Base-by-base conservation (phyloP, 2,888 invertebrate species). In the Heliconius charithonia region DNA sequence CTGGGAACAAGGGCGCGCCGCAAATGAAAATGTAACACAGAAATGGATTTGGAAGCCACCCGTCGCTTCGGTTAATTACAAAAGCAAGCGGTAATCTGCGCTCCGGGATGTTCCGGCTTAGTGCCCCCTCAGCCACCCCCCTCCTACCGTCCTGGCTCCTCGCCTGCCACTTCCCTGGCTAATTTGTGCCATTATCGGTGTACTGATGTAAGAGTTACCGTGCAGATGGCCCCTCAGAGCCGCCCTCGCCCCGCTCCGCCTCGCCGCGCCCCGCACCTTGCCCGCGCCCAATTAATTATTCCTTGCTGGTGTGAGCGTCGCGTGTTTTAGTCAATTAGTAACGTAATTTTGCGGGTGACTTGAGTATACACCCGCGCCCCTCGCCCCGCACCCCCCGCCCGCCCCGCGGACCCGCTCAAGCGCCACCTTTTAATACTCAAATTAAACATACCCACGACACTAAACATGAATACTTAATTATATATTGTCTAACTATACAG, bases 71-170 rank as follows among this genome's bases (percentile, higher is more conserved):
- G 95, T 95, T 95, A 95, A 95, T 95, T 95, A 95, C 95, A 94
- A 95, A 94, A 95, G 95, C 95, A 95, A 95, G 94, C 95, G 94
- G 95, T 94, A 94, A 94, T 94, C 95, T 94, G 94, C 95, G 94
- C 95, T 92, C 93, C 91, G 94, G 94, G 94, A 94, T 94, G 94
- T 94, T 94, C 94, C 94, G 94, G 94, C 94, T 94, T 94, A 94
- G 92, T 93, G 92, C 92, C 92, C 93, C 93, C 88, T 86, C 85
- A 87, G 85, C 83, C 76, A 80, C 81, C 78, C 81, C 81, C 82
- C 66, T 69, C 84, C 32, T 32, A 32, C 32, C 89, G 19, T 86
- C 87, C 86, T 85, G 88, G 51, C 51, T 51, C 19, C 51, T 51
- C 90, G 87, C 91, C 91, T 89, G 91, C 93, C 93, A 91, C 93